These are phyloP conservation scores for Goniozus legneri DNA, from an alignment of 1,140 invertebrate species.

Conservation along the genomic window DNA sequence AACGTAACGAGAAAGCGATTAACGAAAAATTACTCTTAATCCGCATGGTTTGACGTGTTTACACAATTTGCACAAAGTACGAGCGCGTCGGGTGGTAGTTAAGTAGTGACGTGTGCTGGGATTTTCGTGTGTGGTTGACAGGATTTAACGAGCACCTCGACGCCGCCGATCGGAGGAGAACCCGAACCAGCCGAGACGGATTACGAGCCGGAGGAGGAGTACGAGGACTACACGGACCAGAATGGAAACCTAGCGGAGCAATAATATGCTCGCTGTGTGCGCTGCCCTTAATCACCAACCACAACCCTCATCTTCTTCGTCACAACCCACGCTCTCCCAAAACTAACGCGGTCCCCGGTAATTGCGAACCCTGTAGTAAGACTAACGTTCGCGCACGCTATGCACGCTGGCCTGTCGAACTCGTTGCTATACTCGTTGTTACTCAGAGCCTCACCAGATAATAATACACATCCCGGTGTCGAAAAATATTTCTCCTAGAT, in stretches of 20 bases:
- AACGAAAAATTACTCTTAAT: too few relatives aligned
- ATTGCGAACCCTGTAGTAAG: conserved; percentile 30
- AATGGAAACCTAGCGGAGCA: conserved; percentile 50
- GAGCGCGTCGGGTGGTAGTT: background rate
- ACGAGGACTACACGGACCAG: conserved; percentile 47
- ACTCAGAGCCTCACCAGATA: too few relatives aligned
- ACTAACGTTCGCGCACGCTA: too few relatives aligned
- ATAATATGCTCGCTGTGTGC: conserved; percentile 43
- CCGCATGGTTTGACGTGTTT: background rate
- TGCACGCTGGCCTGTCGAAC: too few relatives aligned
- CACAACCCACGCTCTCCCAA: conserved; percentile 28
- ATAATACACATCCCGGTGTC: too few relatives aligned
- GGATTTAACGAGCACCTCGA: conserved; percentile 44
- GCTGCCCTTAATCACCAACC: conserved; percentile 40
- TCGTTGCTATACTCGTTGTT: too few relatives aligned
- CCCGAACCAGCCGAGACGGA: conserved; percentile 53
- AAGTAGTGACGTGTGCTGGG: conserved; percentile 13
- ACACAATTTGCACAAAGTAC: background rate
- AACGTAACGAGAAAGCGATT: too few relatives aligned
- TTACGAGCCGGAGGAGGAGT: conserved; percentile 47
- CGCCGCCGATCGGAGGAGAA: conserved; percentile 37
- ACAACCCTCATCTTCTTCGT: conserved; percentile 22
- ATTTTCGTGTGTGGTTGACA: conserved; percentile 38
- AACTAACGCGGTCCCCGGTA: conserved; percentile 41
- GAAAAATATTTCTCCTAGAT: too few relatives aligned